A percentile compares a stretch with the other conserved stretches of the same genome.
phyloP scores from a whole-genome alignment of 2,797 vertebrate genomes.

The Thaleichthys pacificus region DNA sequence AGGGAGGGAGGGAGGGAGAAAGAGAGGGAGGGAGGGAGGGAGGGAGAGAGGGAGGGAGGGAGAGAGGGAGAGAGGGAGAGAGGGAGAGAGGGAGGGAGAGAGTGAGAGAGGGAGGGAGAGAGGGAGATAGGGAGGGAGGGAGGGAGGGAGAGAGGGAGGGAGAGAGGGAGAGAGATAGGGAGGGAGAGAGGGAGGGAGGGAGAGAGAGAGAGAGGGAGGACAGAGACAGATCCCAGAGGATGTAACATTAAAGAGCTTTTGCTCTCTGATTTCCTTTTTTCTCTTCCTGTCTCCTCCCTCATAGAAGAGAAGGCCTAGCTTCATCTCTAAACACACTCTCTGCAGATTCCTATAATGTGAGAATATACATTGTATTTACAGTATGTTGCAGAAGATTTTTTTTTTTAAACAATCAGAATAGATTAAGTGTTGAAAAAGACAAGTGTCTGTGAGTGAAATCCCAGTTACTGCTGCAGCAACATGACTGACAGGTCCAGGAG shows the following conservation, averaged over 20 bases:
- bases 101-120: too few species aligned
- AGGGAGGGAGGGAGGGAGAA: too few species aligned
- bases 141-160: too few species aligned
- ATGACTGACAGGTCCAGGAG: not conserved
- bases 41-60: constrained; percentile 12
- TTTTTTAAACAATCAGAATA: not conserved
- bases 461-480: not conserved
- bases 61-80: not conserved
- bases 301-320: not conserved
- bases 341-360: not conserved
- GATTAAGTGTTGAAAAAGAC: not conserved
- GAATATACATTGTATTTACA: too few species aligned
- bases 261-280: constrained; percentile 1
- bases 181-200: not conserved
- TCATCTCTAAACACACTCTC: too few species aligned
- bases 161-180: constrained; percentile 2
- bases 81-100: not conserved
- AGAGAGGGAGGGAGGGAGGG: too few species aligned
- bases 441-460: not conserved
- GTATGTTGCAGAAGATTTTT: not conserved
- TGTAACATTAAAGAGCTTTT: constrained; percentile 2
- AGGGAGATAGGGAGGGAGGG: too few species aligned
- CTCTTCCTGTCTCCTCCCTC: not conserved
- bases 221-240: constrained; percentile 7
- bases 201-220: not conserved